Conservation (phyloP, 2,113 vertebrate genomes). For the Murina feae region DNA sequence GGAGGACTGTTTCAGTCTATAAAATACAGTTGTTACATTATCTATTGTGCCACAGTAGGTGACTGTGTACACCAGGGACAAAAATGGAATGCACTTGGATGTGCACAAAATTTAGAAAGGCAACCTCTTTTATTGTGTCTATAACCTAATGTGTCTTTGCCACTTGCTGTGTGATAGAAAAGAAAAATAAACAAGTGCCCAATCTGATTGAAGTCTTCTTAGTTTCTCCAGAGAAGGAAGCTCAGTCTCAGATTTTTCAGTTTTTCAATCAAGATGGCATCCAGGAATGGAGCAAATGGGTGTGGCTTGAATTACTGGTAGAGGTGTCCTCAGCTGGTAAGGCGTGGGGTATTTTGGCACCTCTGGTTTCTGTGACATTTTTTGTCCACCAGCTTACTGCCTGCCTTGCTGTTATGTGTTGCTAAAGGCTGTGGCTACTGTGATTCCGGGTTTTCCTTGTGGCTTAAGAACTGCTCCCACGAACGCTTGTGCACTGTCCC, state of each 20-base stretch:
- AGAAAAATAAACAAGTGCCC: neutral
- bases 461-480: neutral
- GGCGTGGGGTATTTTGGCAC: neutral
- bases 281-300: neutral
- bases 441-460: neutral
- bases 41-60: neutral
- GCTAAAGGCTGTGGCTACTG: neutral
- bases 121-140: neutral
- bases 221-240: neutral
- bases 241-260: neutral
- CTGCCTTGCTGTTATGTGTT: neutral
- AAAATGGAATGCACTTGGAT: neutral
- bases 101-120: conserved; percentile 20
- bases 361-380: neutral
- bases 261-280: neutral
- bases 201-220: neutral
- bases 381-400: neutral
- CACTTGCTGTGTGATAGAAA: neutral
- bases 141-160: neutral
- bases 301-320: neutral
- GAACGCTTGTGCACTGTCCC: neutral
- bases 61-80: neutral
- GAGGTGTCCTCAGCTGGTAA: neutral
- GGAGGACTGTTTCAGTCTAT: neutral
- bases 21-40: conserved; percentile 18